Evolutionary conservation across 2,888 invertebrate species (phyloP).

Genomic region (Heliconius erato): DNA sequence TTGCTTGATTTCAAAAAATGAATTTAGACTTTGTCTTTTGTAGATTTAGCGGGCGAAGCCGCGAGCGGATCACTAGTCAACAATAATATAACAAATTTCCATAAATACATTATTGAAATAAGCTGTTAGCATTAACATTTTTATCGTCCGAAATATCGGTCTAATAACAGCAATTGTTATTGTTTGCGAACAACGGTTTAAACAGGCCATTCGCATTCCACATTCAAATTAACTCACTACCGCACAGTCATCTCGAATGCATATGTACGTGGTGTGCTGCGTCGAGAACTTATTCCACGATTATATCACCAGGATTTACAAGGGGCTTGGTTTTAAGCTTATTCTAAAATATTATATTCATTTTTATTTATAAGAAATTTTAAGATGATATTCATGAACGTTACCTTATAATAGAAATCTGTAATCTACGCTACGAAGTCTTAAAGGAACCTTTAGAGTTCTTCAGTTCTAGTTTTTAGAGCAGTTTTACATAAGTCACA

Average conservation of each 20-base stretch:
- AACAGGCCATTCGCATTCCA: conserved; percentile 39
- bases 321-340: not conserved
- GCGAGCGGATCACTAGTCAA: not conserved
- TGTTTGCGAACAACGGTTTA: conserved; percentile 36
- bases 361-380: not conserved
- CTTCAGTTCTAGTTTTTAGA: too few species aligned
- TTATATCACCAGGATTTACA: conserved; percentile 13
- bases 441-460: too few species aligned
- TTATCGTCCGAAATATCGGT: conserved; percentile 32
- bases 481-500: too few species aligned
- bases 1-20: too few species aligned
- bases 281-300: conserved; percentile 30
- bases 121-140: conserved; percentile 22
- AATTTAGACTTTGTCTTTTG: too few species aligned
- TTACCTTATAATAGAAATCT: not conserved
- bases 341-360: not conserved
- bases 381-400: not conserved
- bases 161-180: conserved; percentile 33
- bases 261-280: conserved; percentile 40
- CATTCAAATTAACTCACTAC: conserved; percentile 40
- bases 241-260: conserved; percentile 40
- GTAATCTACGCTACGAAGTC: too few species aligned
- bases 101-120: conserved; percentile 22
- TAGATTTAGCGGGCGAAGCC: too few species aligned
- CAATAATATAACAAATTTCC: conserved; percentile 12